Conservation (phyloP, 2,797 vertebrate species). For the Pipistrellus nathusii region DNA sequence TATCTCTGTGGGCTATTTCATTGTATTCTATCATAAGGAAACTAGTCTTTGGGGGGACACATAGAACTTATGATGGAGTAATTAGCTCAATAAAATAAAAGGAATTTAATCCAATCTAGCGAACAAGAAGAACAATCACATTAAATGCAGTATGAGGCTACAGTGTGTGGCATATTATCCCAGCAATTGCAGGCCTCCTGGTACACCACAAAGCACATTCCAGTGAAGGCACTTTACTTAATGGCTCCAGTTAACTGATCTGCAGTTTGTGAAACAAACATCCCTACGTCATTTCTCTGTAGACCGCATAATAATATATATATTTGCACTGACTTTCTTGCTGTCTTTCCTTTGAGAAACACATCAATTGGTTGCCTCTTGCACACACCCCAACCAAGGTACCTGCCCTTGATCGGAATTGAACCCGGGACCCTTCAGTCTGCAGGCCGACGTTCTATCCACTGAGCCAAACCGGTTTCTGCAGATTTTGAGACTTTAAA, state of each 20-base stretch:
- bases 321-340: neutral
- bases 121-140: neutral
- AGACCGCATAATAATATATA: neutral
- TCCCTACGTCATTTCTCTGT: neutral
- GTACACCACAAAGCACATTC: neutral
- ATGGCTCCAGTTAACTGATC: neutral
- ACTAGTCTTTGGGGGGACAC: constrained; percentile 7
- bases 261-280: neutral
- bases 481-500: constrained; percentile 39
- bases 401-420: too few species aligned
- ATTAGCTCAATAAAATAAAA: constrained; percentile 55
- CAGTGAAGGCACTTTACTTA: neutral
- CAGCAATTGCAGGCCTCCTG: neutral
- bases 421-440: too few species aligned
- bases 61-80: constrained; percentile 50
- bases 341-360: neutral
- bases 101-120: constrained; percentile 52
- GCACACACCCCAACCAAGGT: too few species aligned
- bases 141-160: neutral
- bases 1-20: constrained; percentile 22
- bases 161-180: neutral
- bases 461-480: too few species aligned
- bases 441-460: too few species aligned
- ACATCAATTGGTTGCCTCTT: too few species aligned
- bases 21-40: constrained; percentile 19